Evolutionary conservation across 2,113 vertebrate species (phyloP).

Genomic region (Cyanistes caeruleus): DNA sequence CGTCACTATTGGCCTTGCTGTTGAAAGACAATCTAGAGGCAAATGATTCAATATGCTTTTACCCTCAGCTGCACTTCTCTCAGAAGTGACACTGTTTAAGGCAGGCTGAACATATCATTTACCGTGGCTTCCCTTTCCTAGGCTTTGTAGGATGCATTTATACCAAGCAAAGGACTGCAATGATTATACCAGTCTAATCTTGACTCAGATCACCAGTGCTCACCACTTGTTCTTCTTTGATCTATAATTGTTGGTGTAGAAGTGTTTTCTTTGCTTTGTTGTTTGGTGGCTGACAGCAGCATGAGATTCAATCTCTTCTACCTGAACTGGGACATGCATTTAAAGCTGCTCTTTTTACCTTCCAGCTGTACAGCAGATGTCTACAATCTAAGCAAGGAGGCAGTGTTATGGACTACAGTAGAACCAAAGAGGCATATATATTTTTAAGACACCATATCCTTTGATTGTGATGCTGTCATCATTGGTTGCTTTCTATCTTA

Average conservation of each 20-base stretch:
- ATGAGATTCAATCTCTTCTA: not conserved
- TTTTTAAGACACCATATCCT: not conserved
- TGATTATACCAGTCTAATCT: not conserved
- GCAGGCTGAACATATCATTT: not conserved
- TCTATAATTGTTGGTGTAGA: not conserved
- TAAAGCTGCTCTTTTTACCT: not conserved
- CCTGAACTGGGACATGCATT: fast-evolving
- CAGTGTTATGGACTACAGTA: fast-evolving
- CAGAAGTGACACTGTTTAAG: not conserved
- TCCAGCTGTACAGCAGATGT: not conserved
- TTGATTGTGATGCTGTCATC: not conserved
- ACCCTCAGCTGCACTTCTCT: not conserved
- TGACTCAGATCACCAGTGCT: not conserved
- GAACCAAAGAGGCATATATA: fast-evolving
- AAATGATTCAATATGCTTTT: not conserved
- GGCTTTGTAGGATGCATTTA: not conserved
- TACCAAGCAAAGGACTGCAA: not conserved
- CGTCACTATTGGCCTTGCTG: fast-evolving
- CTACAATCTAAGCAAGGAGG: not conserved
- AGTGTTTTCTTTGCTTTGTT: not conserved
- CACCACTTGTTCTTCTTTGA: not conserved
- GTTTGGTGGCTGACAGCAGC: not conserved
- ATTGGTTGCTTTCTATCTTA: not conserved
- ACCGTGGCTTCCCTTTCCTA: not conserved
- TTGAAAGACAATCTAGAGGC: not conserved